Evolutionary conservation across 2,888 invertebrate genomes (phyloP), one percentile per base, ranked within the genome.

Genomic region (Trachelus troglodyta): DNA sequence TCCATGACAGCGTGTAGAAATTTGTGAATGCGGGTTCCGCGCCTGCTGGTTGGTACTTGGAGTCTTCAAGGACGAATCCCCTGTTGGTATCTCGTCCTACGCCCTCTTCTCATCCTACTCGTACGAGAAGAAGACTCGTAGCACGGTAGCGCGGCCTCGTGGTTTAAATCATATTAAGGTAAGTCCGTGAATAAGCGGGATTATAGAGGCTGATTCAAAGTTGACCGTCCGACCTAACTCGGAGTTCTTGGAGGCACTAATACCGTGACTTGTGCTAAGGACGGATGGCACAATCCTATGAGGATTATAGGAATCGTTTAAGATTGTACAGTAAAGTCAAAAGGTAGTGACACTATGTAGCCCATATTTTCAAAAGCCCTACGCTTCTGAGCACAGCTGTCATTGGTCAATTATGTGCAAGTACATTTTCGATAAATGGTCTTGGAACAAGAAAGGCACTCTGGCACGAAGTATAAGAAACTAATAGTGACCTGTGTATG

Each of bases 151-250:
- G 81, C 80, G 83, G 83, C 81, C 83, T 85, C 83, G 85, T 83
- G 84, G 85, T 85, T 88, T 88, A 87, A 88, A 87, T 88, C 87
- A 87, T 82, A 87, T 87, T 88, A 88, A 87, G 87, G 83, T 86
- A 83, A 83, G 83, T 84, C 75, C 81, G 77, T 80, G 74, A 74
- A 74, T 74, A 79, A 80, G 77, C 81, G 76, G 84, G 85, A 86
- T 85, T 85, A 85, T 78, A 76, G 75, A 80, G 80, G 76, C n/a
- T 35, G 74, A 69, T 74, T 71, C 79, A 79, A 77, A 68, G 56
- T 56, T 56, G 56, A 56, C 56, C 56, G 56, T 56, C 56, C 56
- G 9, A 56, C 56, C 23, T 56, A 23, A 56, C 56, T 56, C 56
- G 0, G 56, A 56, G 56, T 56, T 56, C 23, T 56, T 23, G 56